Evolutionary conservation across 1,140 invertebrate genomes (phyloP), one percentile per base, ranked within the genome.

Genomic region (Mycetomoellerius zeteki): DNA sequence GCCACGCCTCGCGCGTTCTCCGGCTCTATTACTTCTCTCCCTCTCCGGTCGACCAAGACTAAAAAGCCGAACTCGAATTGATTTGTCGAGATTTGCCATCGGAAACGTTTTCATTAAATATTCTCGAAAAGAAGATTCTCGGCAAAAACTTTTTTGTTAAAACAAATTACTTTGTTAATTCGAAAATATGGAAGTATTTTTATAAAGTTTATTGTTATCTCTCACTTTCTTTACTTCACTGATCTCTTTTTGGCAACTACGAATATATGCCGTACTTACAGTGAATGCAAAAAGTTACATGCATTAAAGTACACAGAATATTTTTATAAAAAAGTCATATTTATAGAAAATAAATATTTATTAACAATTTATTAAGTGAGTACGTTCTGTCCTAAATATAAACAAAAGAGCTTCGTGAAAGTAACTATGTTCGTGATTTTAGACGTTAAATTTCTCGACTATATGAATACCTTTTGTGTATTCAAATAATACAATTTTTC

Each of bases 1-100:
- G 88, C 88, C 88, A 89, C 88, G 88, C 88, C 88, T 89, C 88
- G 65, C 21, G 65, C 37, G 75, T 86, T 89, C 88, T 85, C 69
- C 54, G 21, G 5, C 75, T 76, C 75, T 85, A 65, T 81, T 84
- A 58, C 27, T 71, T 90, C 73, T 64, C 54, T 90, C 52, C n/a
- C 88, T 73, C 47, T 77, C 65, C 62, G 62, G 21, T 19, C 19
- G 47, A 52, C 64, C 50, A 21, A 33, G 50, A 56, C 30, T 37
- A 81, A 81, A 78, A 69, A 43, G 77, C 65, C 2, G n/a, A 56
- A 69, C 62, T 67, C 62, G 43, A 37, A 24, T 7, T 24, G 33
- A 71, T 43, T 81, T 60, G 47, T 3, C 43, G 43, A 30, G 19
- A n/a, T 43, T 43, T 37, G 27, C 47, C 58, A n/a, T 24, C 47